Evolutionary conservation across 2,797 vertebrate genomes (phyloP).

Genomic region (Lepus oiostolus): DNA sequence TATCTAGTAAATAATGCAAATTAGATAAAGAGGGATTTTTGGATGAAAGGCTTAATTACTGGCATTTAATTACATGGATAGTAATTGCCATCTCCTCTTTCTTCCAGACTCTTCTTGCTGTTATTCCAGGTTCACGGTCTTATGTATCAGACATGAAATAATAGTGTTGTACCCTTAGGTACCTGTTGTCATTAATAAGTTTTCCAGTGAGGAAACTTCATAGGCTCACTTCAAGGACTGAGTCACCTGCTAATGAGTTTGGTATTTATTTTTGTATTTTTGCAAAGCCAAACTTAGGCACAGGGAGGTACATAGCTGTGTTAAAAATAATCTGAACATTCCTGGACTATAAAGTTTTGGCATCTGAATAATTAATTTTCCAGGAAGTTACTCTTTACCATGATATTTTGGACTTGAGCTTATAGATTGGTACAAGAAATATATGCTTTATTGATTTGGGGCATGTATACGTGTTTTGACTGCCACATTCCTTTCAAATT

Average conservation of each 20-base stretch:
- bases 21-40: neutral
- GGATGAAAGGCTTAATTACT: neutral
- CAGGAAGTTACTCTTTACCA: neutral
- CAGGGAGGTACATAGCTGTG: neutral
- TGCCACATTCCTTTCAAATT: neutral
- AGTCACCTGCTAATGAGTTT: slow-evolving; percentile 47
- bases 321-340: slow-evolving; percentile 20
- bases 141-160: slow-evolving; percentile 12
- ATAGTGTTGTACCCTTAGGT: neutral
- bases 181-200: slow-evolving; percentile 26
- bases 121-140: slow-evolving; percentile 29
- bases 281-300: neutral
- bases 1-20: neutral
- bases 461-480: neutral
- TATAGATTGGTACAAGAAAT: neutral
- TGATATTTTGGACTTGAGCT: neutral
- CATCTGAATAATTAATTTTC: neutral
- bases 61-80: neutral
- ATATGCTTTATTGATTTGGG: neutral
- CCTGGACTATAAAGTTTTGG: neutral
- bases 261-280: neutral
- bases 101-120: neutral
- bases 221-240: neutral
- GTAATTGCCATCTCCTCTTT: neutral
- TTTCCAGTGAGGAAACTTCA: neutral